A percentile compares a stretch with the other conserved stretches of the same genome.
These are phyloP conservation scores for Drosophila macrospina DNA, from an alignment of 2,888 invertebrate species.

Conservation along the genomic window DNA sequence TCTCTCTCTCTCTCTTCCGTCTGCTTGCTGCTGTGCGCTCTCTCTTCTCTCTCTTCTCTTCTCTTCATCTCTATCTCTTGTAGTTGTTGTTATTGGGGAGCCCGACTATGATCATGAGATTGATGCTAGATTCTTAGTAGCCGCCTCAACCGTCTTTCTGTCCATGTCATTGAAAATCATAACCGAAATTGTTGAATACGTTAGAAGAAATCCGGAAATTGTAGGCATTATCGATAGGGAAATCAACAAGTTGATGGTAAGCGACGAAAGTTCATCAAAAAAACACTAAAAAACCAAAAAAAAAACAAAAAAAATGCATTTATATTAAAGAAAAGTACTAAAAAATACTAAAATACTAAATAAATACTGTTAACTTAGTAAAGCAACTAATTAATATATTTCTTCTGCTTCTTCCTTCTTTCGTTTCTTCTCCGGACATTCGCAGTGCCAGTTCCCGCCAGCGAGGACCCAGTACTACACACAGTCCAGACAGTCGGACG, in stretches of 20 bases:
- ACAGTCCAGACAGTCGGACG: conserved; percentile 90
- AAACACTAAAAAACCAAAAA: background rate
- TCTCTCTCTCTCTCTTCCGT: conserved; percentile 6
- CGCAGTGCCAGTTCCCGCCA: conserved; percentile 87
- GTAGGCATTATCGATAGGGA: conserved; percentile 83
- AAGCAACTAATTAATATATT: too few relatives aligned
- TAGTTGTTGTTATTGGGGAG: conserved; percentile 81
- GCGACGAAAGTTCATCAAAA: conserved; percentile 27
- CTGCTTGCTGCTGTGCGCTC: background rate
- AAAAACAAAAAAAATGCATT: too few relatives aligned
- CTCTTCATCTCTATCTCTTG: conserved; percentile 28
- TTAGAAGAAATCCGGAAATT: conserved; percentile 84
- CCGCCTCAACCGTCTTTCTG: conserved; percentile 84
- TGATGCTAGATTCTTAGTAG: conserved; percentile 84
- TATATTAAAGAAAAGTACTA: background rate
- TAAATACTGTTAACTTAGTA: too few relatives aligned
- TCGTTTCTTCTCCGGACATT: conserved; percentile 35
- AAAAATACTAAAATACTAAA: too few relatives aligned
- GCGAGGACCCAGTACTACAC: conserved; percentile 89
- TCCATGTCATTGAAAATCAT: conserved; percentile 84
- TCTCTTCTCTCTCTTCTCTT: conserved; percentile 10
- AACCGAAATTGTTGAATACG: conserved; percentile 83
- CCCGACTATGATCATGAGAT: conserved; percentile 80
- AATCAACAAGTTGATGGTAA: conserved; percentile 83
- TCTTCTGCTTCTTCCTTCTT: background rate